Base-by-base conservation (phyloP, 2,888 invertebrate species). In the Acleris holmiana region DNA sequence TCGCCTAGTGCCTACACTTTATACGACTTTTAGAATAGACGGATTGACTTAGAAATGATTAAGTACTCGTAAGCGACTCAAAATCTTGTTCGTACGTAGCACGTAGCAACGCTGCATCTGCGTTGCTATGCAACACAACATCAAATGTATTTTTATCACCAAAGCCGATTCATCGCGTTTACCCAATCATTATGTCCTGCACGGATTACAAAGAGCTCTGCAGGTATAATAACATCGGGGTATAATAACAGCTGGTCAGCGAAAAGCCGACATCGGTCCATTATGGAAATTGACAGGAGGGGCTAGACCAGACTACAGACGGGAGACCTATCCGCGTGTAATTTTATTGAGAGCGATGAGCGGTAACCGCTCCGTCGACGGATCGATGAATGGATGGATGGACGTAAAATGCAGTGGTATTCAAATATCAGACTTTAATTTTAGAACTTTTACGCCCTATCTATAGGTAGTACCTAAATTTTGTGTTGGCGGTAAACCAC, bases 201-300 rank as follows among this genome's bases (percentile, higher is more conserved):
- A 65, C 65, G 63, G 51, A 66, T 68, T 66, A 68, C 70, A 70
- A 73, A 71, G 63, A 67, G 68, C 61, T 72, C 67, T 66, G 61
- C 64, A 68, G 69, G 68, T 67, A 29, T 25, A 25, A 25, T 29
- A 67, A 59, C 54, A 47, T 5, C 54, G 63, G 61, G 67, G 70
- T 69, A 72, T 77, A 75, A 83, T 81, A 82, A 77, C 83, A 84
- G 79, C 76, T 80, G 85, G 84, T 79, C 83, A 85, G 80, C 82
- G 80, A 76, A 83, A 76, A 76, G 71, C 79, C 81, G 76, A 71
- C 77, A 69, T 74, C 76, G 74, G 71, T 83, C 84, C 83, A 86
- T 87, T 86, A 88, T 86, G 85, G 80, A 86, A 85, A 86, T 86
- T 85, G 86, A 80, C 81, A 82, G 79, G 82, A 76, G 74, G 64